Evolutionary conservation across 2,113 vertebrate species (phyloP), one percentile per base, ranked within the genome.

Genomic region (Podarcis raffonei): DNA sequence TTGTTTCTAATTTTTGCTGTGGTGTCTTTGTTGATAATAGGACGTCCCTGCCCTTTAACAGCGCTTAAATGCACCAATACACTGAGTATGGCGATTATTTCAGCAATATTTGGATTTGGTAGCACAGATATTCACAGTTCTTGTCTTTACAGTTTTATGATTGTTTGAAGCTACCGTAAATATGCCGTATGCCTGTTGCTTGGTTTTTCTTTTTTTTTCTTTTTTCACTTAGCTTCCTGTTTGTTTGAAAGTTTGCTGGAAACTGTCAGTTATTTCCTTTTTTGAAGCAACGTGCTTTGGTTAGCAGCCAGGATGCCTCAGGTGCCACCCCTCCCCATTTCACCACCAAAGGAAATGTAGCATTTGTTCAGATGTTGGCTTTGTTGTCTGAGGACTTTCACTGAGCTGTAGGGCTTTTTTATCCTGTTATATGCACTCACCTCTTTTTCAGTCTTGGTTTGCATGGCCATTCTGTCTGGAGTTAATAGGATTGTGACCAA

Each of bases 231-330:
- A 69, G 59, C 78, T 87, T 87, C 86, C 86, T 87, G 86, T 87
- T 87, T 87, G 62, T 87, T 82, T 87, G 39, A 86, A 85, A 66
- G 37, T 81, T 74, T 37, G 23, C 27, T 74, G 42, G 27, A 87
- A 69, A 89, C 87, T 84, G 81, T 59, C n/a, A 68, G 42, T 25
- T 79, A 84, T 89, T 89, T 84, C 74, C 82, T 76, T 84, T 84
- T 78, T n/a, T 59, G 25, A 39, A 37, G 37, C 65, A 59, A 39
- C 66, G 22, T 30, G 59, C 53, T 59, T 53, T 81, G 72, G 78
- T 37, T 87, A 87, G 86, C 35, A 74, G n/a, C 42, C 69, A n/a
- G 66, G 57, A n/a, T 71, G 35, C 35, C 72, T 89, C 42, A 80
- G 15, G 32, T 80, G 53, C 15, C 30, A 6, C 18, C 48, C 53